Base-by-base conservation (phyloP, 2,113 vertebrate species). In the Tupaia chinensis region DNA sequence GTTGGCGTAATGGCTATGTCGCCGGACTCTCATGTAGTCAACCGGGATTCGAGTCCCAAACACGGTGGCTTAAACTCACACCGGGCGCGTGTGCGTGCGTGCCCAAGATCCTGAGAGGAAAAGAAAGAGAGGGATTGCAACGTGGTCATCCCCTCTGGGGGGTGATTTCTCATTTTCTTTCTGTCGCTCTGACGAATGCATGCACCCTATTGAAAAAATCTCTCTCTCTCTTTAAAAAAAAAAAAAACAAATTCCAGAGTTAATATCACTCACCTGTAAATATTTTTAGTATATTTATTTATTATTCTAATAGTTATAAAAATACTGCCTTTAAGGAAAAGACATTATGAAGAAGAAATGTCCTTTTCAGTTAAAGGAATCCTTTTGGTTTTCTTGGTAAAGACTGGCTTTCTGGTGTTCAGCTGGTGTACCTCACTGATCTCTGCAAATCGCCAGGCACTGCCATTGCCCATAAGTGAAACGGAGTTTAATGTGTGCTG, bases 311-410 rank as follows among this genome's bases (percentile, higher is more conserved):
- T 29, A 73, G 15, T 83, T 86, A n/a, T 34, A 58, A 85, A 94
- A 73, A 87, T 20, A 77, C 4, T 85, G 19, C 73, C 44, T 20
- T 25, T 25, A 25, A 79, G 32, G 4, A 3, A n/a, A 72, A 34
- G 58, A n/a, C 12, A n/a, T 70, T 83, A 54, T 23, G n/a, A 32
- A 54, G n/a, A 74, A 77, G 25, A 25, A 29, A 29, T 91, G 12
- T 83, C 5, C 7, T 84, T 87, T 94, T 23, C 23, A 85, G 20
- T 53, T 68, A 53, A 82, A 74, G 20, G 10, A 56, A 53, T 65
- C 15, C 23, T 15, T 63, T 78, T 96, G 34, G 65, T 85, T 97
- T 69, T 69, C n/a, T 82, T 74, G 16, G 32, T 68, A 53, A 72
- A 60, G 32, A 63, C 16, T 22, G 25, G 6, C 27, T 93, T 95